Percentiles rank a stretch among this genome's conserved stretches.
These are phyloP conservation scores for Zapornia atra DNA, from an alignment of 2,113 vertebrate genomes.

Conservation along the genomic window DNA sequence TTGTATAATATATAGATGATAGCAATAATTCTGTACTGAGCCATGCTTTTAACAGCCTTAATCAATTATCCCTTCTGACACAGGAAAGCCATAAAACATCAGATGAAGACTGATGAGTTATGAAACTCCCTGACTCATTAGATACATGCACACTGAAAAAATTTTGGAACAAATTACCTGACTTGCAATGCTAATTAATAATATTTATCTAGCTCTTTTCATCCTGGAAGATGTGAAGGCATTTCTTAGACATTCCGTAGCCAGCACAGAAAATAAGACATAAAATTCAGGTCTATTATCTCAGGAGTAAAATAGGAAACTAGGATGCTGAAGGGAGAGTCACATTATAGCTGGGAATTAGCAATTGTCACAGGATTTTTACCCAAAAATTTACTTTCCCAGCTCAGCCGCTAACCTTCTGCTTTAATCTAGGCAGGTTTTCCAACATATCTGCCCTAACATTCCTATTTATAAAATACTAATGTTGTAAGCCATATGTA, in stretches of 20 bases:
- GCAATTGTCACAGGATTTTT: neutral
- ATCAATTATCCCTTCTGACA: conserved; percentile 1
- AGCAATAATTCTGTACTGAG: neutral
- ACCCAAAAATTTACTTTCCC: neutral
- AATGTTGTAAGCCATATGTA: neutral
- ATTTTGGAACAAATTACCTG: conserved; percentile 21
- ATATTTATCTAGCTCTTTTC: neutral
- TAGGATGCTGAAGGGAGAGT: neutral
- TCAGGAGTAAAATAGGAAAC: neutral
- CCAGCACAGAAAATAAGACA: neutral
- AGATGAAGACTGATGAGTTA: conserved; percentile 24
- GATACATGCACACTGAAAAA: neutral
- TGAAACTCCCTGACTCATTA: conserved; percentile 19
- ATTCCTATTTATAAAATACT: conserved; percentile 1
- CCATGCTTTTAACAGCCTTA: neutral
- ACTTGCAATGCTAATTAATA: conserved; percentile 13
- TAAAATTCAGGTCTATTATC: neutral
- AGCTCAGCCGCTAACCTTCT: neutral
- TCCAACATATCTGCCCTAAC: neutral
- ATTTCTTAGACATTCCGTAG: neutral
- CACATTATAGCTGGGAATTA: neutral
- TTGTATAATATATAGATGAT: neutral
- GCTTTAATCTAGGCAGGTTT: conserved; percentile 12
- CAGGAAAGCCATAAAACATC: conserved; percentile 10
- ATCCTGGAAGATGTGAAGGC: neutral